phyloP scores from a whole-genome alignment of 2,888 invertebrate species.

The Clepsis dumicolana region DNA sequence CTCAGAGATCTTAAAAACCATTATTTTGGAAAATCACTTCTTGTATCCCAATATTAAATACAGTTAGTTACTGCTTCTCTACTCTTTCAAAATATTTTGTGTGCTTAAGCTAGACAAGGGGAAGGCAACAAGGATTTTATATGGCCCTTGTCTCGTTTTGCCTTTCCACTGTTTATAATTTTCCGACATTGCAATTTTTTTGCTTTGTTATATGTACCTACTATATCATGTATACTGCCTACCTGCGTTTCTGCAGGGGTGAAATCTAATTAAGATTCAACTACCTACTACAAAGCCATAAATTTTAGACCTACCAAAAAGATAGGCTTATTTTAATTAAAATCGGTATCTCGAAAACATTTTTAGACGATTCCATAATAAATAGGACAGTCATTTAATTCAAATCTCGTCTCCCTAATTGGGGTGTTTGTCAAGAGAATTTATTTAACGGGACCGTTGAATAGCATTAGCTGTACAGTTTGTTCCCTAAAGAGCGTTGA shows the following conservation, averaged over 20 bases:
- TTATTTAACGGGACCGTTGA: constrained; percentile 46
- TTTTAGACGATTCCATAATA: constrained; percentile 42
- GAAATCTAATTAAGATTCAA: constrained; percentile 24
- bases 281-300: constrained; percentile 22
- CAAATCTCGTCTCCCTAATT: constrained; percentile 45
- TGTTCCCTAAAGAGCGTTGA: constrained; percentile 53
- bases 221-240: neutral
- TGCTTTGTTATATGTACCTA: no score
- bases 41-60: no score
- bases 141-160: no score
- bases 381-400: constrained; percentile 44
- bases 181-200: no score
- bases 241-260: neutral
- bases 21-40: no score
- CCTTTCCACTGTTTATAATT: no score
- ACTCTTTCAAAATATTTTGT: no score
- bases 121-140: no score
- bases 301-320: constrained; percentile 33
- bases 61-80: no score
- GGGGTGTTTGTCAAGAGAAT: constrained; percentile 45
- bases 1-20: no score
- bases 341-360: constrained; percentile 38
- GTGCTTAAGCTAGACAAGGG: no score
- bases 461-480: constrained; percentile 49
- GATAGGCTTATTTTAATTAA: constrained; percentile 42